Base-by-base conservation (phyloP, 2,113 vertebrate species). In the Ctenomys sociabilis region DNA sequence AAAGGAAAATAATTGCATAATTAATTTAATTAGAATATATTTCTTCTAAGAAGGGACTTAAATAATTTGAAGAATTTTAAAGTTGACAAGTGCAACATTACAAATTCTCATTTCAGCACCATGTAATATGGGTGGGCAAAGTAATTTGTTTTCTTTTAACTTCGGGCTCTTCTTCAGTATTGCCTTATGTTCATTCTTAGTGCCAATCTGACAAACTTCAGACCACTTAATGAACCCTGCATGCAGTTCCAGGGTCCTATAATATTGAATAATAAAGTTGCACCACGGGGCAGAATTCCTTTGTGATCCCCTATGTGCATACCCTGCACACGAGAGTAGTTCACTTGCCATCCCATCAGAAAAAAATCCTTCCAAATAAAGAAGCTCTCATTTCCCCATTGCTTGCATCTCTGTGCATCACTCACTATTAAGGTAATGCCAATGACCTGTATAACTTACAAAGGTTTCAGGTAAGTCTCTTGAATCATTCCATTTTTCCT, bases 401-500 rank as follows among this genome's bases (percentile, higher is more conserved):
- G 52, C 12, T 90, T 21, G 54, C 14, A 64, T 85, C 85, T 83
- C 13, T 85, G 5, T 16, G 24, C 75, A 32, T 83, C 30, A 30
- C 10, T 83, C 21, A 61, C 1, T 57, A 2, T 66, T 82, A 94
- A 68, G 70, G 78, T 82, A 28, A 72, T 54, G 49, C 70, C 12
- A 88, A 85, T 49, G 35, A 32, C 32, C 49, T 57, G 72, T 40
- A 72, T 84, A 90, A 26, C 82, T 95, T 89, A 22, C 64, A 22
- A 85, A 82, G 87, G 89, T 93, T 93, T 97, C 75, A 95, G 14
- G 49, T 52, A 92, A 88, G 28, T 45, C 19, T 96, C 93, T 91
- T 52, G 85, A 83, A 1, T 86, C 11, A 94, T 85, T 52, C 59
- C 73, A 80, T 95, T 96, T 97, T 97, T 59, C n/a, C 45, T 95